Percentiles rank a stretch among this genome's conserved stretches.
These are phyloP conservation scores for Lethenteron reissneri DNA, from an alignment of 2,113 vertebrate species.

Conservation along the genomic window DNA sequence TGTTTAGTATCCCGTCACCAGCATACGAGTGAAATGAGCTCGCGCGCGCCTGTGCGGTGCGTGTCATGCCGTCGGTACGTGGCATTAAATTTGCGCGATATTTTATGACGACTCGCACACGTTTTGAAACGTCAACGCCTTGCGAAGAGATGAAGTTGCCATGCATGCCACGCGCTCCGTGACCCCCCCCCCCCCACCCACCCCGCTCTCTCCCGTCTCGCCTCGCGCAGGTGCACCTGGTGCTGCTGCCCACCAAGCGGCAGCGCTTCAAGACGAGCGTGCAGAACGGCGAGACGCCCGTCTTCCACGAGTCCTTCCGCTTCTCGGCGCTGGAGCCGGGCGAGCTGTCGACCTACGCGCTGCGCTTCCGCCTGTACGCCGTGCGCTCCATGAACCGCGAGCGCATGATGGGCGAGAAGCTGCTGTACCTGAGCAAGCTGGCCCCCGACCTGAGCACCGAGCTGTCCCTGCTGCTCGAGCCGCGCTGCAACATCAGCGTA, in stretches of 20 bases:
- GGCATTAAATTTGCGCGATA: no score
- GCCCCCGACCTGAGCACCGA: slow-evolving; percentile 31
- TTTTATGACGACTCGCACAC: no score
- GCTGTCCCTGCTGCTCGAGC: slow-evolving; percentile 48
- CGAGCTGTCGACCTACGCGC: slow-evolving; percentile 31
- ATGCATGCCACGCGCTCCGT: neutral
- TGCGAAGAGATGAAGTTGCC: neutral
- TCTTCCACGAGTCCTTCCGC: slow-evolving; percentile 56
- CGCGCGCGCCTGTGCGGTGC: no score
- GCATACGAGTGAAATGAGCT: no score
- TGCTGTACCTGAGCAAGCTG: slow-evolving; percentile 39
- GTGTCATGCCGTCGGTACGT: no score
- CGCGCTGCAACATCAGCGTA: slow-evolving; percentile 61
- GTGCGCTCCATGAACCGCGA: slow-evolving; percentile 47
- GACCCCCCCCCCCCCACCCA: neutral
- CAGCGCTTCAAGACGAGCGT: slow-evolving; percentile 53
- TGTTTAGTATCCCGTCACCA: no score
- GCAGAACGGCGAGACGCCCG: slow-evolving; percentile 40
- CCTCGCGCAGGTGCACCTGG: slow-evolving; percentile 57
- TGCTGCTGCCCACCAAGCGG: slow-evolving; percentile 62
- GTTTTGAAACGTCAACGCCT: no score
- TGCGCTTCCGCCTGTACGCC: slow-evolving; percentile 71
- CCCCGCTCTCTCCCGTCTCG: neutral
- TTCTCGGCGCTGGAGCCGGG: slow-evolving; percentile 41
- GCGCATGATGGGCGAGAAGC: slow-evolving; percentile 75